phyloP scores from a whole-genome alignment of 2,888 invertebrate species.

The Drosophila leonis region DNA sequence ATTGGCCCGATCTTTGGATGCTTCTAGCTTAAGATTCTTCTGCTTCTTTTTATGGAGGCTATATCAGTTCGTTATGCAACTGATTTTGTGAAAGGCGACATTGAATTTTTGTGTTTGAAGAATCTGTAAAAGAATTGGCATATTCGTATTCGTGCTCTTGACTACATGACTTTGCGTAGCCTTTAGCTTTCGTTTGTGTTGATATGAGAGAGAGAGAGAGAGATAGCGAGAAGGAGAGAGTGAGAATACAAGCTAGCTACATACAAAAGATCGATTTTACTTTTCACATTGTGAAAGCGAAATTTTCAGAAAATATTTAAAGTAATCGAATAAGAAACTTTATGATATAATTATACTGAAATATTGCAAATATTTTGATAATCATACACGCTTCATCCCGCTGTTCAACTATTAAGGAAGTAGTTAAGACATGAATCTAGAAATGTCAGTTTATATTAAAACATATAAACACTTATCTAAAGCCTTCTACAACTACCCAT shows the following conservation, averaged over 20 bases:
- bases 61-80: constrained; percentile 36
- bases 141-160: constrained; percentile 24
- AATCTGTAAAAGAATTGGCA: constrained; percentile 62
- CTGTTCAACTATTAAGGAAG: no score
- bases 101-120: constrained; percentile 44
- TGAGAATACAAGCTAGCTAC: neutral
- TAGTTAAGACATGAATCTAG: no score
- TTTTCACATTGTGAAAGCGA: neutral
- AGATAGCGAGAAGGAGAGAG: neutral
- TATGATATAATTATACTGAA: neutral
- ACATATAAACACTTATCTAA: neutral
- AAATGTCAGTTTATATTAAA: neutral
- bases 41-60: constrained; percentile 7
- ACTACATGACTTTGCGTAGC: constrained; percentile 23
- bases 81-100: constrained; percentile 82
- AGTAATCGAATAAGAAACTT: neutral
- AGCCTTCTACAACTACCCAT: neutral
- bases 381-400: no score
- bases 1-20: constrained; percentile 23
- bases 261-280: constrained; percentile 1
- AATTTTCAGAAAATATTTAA: neutral
- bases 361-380: neutral
- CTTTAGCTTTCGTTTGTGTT: constrained; percentile 64
- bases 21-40: constrained; percentile 13
- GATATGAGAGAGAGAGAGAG: constrained; percentile 59